Evolutionary conservation across 2,797 vertebrate genomes (phyloP).

Genomic region (Melanotaenia parkinsoni): DNA sequence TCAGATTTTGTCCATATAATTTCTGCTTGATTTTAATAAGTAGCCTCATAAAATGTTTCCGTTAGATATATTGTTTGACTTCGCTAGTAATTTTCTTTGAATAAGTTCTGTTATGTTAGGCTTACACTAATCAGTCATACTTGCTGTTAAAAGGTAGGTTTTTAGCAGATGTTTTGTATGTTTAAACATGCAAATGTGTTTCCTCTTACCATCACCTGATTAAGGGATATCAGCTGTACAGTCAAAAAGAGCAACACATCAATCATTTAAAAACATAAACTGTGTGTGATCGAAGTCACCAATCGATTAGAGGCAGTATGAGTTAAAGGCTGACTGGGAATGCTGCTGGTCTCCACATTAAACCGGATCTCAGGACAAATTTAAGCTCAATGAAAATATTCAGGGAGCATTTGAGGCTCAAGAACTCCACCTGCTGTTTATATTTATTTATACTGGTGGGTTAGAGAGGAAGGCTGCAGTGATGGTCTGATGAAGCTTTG

Average conservation of each 20-base stretch:
- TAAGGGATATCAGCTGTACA: too few relatives aligned
- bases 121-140: too few relatives aligned
- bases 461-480: neutral
- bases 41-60: too few relatives aligned
- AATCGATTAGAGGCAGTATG: neutral
- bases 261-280: neutral
- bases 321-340: conserved; percentile 8
- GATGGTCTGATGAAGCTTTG: neutral
- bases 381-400: neutral
- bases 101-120: too few relatives aligned
- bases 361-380: neutral
- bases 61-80: too few relatives aligned
- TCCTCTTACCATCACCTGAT: neutral
- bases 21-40: neutral
- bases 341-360: neutral
- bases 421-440: conserved; percentile 1
- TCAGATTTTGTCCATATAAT: neutral
- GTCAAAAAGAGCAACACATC: too few relatives aligned
- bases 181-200: neutral
- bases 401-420: neutral
- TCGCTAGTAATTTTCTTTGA: too few relatives aligned
- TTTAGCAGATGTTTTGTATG: too few relatives aligned
- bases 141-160: too few relatives aligned
- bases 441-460: neutral
- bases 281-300: conserved; percentile 6